These are phyloP conservation scores for Ptychadena robeensis DNA, from an alignment of 2,797 vertebrate species.

Conservation along the genomic window DNA sequence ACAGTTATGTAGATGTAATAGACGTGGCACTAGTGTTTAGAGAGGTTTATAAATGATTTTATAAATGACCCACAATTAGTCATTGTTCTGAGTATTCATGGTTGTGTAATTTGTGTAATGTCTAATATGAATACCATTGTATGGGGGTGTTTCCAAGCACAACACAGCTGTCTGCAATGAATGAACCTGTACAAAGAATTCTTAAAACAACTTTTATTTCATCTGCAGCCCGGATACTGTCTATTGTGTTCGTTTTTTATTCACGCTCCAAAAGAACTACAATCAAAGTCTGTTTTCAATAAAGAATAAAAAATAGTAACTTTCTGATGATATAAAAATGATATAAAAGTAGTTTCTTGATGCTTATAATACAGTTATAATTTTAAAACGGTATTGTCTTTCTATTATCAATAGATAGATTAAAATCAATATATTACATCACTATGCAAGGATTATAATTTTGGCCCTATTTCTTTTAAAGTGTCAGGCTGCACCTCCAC, in stretches of 20 bases:
- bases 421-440: too few species aligned
- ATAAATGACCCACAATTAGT: background rate
- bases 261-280: background rate
- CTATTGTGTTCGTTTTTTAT: background rate
- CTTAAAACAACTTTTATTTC: background rate
- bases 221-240: background rate
- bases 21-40: too few species aligned
- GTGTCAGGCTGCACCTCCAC: too few species aligned
- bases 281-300: background rate
- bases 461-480: too few species aligned
- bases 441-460: too few species aligned
- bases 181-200: conserved; percentile 12
- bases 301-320: background rate
- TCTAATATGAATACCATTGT: conserved; percentile 7
- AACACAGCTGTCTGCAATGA: conserved; percentile 40
- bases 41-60: background rate
- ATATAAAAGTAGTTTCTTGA: too few species aligned
- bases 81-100: background rate
- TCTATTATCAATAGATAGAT: too few species aligned
- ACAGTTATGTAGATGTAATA: background rate
- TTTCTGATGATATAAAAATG: too few species aligned
- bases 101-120: background rate
- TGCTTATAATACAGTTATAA: too few species aligned
- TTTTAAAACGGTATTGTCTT: too few species aligned
- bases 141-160: conserved; percentile 11